These are phyloP conservation scores for Anagyrus pseudococci DNA, from an alignment of 2,888 invertebrate species.

Conservation along the genomic window DNA sequence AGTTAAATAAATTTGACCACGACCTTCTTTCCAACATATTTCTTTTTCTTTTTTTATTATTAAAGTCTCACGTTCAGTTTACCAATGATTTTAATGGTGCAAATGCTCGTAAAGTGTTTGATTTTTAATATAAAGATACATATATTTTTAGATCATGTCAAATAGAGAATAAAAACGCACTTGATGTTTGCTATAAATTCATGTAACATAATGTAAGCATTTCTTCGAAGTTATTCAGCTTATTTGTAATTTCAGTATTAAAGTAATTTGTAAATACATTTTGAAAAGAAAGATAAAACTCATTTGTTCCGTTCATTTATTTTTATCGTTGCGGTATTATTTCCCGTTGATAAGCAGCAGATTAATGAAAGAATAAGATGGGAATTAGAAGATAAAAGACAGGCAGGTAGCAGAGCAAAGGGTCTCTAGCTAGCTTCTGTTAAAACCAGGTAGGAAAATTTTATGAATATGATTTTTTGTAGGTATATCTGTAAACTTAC, in stretches of 20 bases:
- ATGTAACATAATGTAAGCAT: constrained; percentile 20
- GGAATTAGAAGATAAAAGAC: constrained; percentile 45
- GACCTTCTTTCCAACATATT: constrained; percentile 55
- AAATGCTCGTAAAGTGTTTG: too few relatives aligned
- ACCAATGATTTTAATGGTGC: too few relatives aligned
- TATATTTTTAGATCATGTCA: not conserved
- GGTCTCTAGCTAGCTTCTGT: constrained; percentile 53
- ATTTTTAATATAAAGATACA: not conserved
- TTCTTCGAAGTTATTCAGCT: constrained; percentile 12
- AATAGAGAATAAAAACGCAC: constrained; percentile 10
- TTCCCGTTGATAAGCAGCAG: not conserved
- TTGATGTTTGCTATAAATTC: constrained; percentile 15
- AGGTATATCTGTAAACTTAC: too few relatives aligned
- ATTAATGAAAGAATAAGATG: constrained; percentile 41
- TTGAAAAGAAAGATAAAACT: constrained; percentile 10
- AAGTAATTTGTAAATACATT: constrained; percentile 53
- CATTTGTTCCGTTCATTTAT: constrained; percentile 34
- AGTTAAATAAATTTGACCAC: constrained; percentile 59
- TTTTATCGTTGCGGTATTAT: constrained; percentile 27
- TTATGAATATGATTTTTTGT: constrained; percentile 15
- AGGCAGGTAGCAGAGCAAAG: constrained; percentile 58
- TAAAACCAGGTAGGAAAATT: constrained; percentile 55
- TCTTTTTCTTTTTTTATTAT: constrained; percentile 27
- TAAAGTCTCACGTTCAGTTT: not conserved
- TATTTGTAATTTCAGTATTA: constrained; percentile 56